Evolutionary conservation across 2,888 invertebrate species (phyloP).

Genomic region (Osmoderma eremita): DNA sequence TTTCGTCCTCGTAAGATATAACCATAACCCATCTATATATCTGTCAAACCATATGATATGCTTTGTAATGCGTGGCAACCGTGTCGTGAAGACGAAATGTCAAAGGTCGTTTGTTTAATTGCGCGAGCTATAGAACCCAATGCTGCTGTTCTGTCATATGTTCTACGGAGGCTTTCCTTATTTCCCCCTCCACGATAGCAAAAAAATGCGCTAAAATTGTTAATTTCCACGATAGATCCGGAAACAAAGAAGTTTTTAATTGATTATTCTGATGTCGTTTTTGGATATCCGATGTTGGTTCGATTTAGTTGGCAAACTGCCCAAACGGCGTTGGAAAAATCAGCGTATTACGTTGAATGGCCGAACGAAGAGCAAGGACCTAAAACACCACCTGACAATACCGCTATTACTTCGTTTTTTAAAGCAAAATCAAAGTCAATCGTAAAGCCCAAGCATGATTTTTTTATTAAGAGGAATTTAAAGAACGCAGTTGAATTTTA

Average conservation of each 20-base stretch:
- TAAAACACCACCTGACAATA: constrained; percentile 50
- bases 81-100: too few relatives aligned
- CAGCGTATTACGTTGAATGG: constrained; percentile 78
- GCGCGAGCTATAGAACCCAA: too few relatives aligned
- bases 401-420: constrained; percentile 63
- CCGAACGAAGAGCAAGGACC: constrained; percentile 71
- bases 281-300: constrained; percentile 94
- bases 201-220: too few relatives aligned
- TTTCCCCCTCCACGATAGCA: too few relatives aligned
- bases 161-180: too few relatives aligned
- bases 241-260: constrained; percentile 90
- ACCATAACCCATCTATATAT: too few relatives aligned
- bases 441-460: constrained; percentile 68
- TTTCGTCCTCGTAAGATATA: too few relatives aligned
- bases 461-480: constrained; percentile 74
- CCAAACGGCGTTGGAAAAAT: constrained; percentile 78
- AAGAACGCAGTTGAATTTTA: constrained; percentile 67
- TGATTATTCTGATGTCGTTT: constrained; percentile 84
- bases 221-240: constrained; percentile 75
- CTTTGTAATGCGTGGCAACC: too few relatives aligned
- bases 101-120: too few relatives aligned
- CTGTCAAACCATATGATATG: too few relatives aligned
- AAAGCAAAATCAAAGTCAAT: constrained; percentile 52
- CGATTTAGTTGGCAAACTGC: constrained; percentile 99
- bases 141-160: too few relatives aligned